Percentiles rank a stretch among this genome's conserved stretches.
These are phyloP conservation scores for Drosophila serrata DNA, from an alignment of 1,140 invertebrate genomes.

Conservation along the genomic window DNA sequence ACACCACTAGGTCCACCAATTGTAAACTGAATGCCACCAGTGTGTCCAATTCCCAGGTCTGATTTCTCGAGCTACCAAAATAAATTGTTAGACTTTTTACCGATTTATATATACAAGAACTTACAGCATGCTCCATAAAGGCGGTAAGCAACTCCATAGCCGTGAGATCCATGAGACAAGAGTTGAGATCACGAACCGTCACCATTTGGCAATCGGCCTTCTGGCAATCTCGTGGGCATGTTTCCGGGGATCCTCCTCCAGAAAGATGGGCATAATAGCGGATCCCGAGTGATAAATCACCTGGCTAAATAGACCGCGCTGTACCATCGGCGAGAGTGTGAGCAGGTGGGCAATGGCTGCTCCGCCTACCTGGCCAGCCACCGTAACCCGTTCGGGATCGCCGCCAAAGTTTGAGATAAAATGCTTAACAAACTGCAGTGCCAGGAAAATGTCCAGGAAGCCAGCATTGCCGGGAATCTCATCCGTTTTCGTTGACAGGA, in stretches of 20 bases:
- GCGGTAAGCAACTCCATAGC: conserved; percentile 73
- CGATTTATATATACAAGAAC: neutral
- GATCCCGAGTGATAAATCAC: conserved; percentile 84
- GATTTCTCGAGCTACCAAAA: conserved; percentile 74
- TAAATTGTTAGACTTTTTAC: neutral
- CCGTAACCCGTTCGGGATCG: conserved; percentile 87
- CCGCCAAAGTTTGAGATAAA: conserved; percentile 90
- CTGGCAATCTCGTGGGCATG: conserved; percentile 77
- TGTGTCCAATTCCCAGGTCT: conserved; percentile 76
- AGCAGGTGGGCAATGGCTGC: conserved; percentile 86
- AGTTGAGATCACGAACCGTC: conserved; percentile 76
- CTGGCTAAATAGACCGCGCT: conserved; percentile 74
- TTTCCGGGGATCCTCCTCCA: conserved; percentile 78
- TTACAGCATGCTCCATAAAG: conserved; percentile 81
- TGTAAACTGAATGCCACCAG: conserved; percentile 83
- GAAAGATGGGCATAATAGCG: conserved; percentile 80
- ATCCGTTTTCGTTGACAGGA: conserved; percentile 86
- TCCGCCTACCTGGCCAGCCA: conserved; percentile 88
- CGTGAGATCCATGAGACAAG: conserved; percentile 74
- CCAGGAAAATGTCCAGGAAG: conserved; percentile 88
- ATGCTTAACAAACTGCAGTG: conserved; percentile 88
- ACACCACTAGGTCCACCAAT: conserved; percentile 81
- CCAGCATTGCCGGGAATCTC: conserved; percentile 90
- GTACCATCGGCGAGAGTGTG: conserved; percentile 85
- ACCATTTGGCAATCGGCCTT: conserved; percentile 74